These are phyloP conservation scores for Dipodomys stephensi DNA, from an alignment of 2,113 vertebrate species.

Conservation along the genomic window DNA sequence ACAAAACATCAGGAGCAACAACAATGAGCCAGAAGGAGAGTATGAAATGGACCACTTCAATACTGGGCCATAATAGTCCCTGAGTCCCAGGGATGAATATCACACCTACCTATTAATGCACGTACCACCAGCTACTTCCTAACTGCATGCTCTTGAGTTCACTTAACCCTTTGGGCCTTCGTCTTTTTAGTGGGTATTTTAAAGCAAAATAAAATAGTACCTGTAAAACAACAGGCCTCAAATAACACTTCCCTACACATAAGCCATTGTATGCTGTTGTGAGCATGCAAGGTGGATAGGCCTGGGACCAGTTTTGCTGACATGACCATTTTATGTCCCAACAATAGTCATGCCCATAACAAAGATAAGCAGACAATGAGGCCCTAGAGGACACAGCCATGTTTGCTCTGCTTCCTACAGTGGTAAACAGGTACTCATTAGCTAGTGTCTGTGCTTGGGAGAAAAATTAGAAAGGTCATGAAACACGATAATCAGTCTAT, in stretches of 20 bases:
- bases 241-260: not conserved
- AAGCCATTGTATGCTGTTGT: not conserved
- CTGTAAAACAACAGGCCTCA: not conserved
- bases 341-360: not conserved
- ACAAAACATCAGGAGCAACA: no score
- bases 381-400: no score
- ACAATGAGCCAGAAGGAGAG: not conserved
- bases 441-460: not conserved
- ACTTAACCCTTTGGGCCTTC: not conserved
- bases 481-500: not conserved
- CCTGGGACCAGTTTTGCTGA: not conserved
- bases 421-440: not conserved
- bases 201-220: not conserved
- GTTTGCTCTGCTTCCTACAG: not conserved
- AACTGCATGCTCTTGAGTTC: not conserved
- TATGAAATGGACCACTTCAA: not conserved
- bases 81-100: not conserved
- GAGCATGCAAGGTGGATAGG: not conserved
- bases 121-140: not conserved
- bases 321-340: not conserved
- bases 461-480: not conserved
- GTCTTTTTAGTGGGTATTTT: not conserved
- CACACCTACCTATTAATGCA: not conserved
- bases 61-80: not conserved
- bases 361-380: not conserved